These are phyloP conservation scores for Gobius niger DNA, from an alignment of 2,113 vertebrate genomes.

Conservation along the genomic window DNA sequence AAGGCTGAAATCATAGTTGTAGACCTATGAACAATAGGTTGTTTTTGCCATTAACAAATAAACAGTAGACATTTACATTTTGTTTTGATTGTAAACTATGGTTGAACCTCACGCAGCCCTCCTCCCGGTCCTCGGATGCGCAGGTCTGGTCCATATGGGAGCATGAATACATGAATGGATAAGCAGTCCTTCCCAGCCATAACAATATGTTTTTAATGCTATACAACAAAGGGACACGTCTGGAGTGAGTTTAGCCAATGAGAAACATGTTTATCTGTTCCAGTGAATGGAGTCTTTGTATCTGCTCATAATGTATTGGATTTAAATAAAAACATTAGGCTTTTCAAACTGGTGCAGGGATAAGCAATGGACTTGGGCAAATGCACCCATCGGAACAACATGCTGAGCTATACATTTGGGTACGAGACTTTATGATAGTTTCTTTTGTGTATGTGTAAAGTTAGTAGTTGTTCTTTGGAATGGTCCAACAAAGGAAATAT, in stretches of 20 bases:
- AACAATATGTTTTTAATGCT: constrained; percentile 27
- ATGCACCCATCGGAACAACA: no score
- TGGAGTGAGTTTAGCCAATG: constrained; percentile 2
- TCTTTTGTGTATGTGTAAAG: no score
- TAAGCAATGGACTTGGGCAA: no score
- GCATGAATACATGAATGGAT: constrained; percentile 12
- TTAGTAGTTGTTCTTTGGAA: no score
- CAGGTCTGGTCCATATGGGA: constrained; percentile 21
- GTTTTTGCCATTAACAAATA: neutral
- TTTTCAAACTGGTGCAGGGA: no score
- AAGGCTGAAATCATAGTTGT: neutral
- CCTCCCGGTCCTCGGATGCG: constrained; percentile 4
- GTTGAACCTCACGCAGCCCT: neutral
- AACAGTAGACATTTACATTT: neutral
- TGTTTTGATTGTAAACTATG: neutral
- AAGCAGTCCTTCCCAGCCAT: constrained; percentile 9
- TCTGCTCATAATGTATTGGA: no score
- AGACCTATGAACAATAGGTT: neutral
- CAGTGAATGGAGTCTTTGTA: no score
- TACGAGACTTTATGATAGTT: no score
- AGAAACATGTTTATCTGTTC: no score
- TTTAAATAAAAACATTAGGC: no score
- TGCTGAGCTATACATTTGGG: no score
- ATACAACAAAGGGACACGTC: constrained; percentile 17
- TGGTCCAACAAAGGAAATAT: no score